Conservation (phyloP, 2,797 vertebrate species). For the Gadopsis bispinosus region DNA sequence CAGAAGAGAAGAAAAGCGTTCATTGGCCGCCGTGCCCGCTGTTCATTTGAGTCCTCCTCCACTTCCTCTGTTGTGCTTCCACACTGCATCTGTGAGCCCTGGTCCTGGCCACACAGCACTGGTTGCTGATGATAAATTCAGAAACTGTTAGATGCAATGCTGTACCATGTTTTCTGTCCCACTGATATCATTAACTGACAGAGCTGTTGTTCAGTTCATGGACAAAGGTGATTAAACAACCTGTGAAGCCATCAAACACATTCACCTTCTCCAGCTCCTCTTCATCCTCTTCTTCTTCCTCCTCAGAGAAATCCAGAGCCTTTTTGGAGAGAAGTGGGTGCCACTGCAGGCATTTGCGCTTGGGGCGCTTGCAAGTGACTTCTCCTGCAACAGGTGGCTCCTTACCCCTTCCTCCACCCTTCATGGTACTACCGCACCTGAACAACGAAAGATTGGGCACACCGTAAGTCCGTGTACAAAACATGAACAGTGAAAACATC, state of each 20-base stretch:
- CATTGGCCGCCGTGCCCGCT: conserved; percentile 96
- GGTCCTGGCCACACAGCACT: conserved; percentile 69
- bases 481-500: neutral
- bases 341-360: conserved; percentile 99
- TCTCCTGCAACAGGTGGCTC: conserved; percentile 92
- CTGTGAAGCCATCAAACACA: neutral
- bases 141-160: neutral
- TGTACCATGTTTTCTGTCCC: neutral
- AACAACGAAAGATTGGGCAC: conserved; percentile 20
- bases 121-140: conserved; percentile 65
- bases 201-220: neutral
- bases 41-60: conserved; percentile 94
- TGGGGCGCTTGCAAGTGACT: conserved; percentile 93
- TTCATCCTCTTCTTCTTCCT: conserved; percentile 97
- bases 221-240: neutral
- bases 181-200: neutral
- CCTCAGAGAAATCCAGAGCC: conserved; percentile 96
- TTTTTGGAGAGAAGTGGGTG: conserved; percentile 98
- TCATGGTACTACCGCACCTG: conserved; percentile 94
- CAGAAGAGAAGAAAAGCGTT: conserved; percentile 99
- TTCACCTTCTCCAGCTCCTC: conserved; percentile 95
- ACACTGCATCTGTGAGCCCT: conserved; percentile 84
- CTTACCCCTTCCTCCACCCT: conserved; percentile 95
- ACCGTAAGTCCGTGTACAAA: neutral
- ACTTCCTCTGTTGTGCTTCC: conserved; percentile 83